Conservation (phyloP, 2,888 invertebrate species). For the Caenorhabditis angaria region DNA sequence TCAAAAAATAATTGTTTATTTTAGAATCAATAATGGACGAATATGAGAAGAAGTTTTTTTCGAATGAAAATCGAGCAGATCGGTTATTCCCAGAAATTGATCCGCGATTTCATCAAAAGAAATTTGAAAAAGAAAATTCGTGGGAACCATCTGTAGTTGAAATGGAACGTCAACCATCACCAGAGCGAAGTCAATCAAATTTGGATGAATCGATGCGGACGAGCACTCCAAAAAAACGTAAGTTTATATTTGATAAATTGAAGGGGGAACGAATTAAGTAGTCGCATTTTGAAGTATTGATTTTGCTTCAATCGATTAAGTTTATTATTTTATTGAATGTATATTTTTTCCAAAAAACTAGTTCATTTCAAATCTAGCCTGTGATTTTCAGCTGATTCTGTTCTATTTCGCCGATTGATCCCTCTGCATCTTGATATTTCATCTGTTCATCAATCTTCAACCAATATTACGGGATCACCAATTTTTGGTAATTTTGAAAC, state of each 20-base stretch:
- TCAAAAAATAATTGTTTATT: neutral
- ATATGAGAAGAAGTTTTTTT: slow-evolving; percentile 3
- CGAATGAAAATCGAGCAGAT: slow-evolving; percentile 4
- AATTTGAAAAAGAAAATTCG: slow-evolving; percentile 11
- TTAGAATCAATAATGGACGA: neutral
- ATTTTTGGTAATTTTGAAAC: neutral
- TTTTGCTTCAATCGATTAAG: neutral
- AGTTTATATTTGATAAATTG: too few relatives aligned
- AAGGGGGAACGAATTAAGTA: too few relatives aligned
- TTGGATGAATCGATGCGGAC: too few relatives aligned
- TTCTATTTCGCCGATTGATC: neutral
- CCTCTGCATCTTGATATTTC: slow-evolving; percentile 1
- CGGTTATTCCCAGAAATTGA: slow-evolving; percentile 2
- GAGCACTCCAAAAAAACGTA: too few relatives aligned
- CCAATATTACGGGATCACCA: neutral
- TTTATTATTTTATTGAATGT: too few relatives aligned
- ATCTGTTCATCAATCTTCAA: neutral
- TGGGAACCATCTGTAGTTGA: slow-evolving; percentile 8
- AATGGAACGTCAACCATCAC: slow-evolving; percentile 6
- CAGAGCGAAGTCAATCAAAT: too few relatives aligned
- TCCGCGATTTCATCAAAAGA: neutral
- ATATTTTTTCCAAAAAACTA: too few relatives aligned
- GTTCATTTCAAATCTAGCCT: too few relatives aligned
- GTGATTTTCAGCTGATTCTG: neutral
- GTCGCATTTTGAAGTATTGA: too few relatives aligned